Conservation (phyloP, 2,113 vertebrate species). For the Indicator maculatus region DNA sequence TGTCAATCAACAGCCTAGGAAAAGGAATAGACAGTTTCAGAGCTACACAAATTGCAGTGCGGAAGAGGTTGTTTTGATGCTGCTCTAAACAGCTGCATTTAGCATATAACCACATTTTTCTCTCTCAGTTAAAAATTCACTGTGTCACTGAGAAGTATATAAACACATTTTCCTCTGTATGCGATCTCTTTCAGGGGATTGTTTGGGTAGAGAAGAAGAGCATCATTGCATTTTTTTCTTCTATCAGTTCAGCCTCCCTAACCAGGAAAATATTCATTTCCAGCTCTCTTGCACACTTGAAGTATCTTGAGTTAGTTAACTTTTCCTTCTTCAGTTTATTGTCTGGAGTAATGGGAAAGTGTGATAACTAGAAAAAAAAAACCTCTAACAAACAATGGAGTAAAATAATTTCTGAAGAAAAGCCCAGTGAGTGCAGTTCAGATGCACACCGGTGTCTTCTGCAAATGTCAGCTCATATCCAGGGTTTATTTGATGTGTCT, state of each 20-base stretch:
- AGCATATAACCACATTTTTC: neutral
- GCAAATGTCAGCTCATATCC: neutral
- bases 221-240: neutral
- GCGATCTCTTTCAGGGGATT: neutral
- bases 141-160: neutral
- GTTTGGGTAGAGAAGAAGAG: neutral
- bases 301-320: neutral
- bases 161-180: neutral
- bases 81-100: neutral
- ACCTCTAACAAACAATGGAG: neutral
- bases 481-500: neutral
- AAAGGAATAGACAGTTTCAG: slow-evolving; percentile 4
- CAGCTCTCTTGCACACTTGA: neutral
- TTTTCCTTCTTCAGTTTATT: neutral
- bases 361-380: neutral
- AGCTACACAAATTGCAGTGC: slow-evolving; percentile 14
- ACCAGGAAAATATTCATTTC: neutral
- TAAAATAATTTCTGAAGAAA: neutral
- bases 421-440: neutral
- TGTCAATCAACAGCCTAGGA: neutral
- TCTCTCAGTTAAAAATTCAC: neutral
- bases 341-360: neutral
- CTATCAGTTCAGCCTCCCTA: neutral
- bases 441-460: neutral
- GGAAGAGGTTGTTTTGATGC: neutral